A percentile compares a stretch with the other conserved stretches of the same genome.
Evolutionary conservation across 2,888 invertebrate species (phyloP).

Genomic region (Pammene fasciana): DNA sequence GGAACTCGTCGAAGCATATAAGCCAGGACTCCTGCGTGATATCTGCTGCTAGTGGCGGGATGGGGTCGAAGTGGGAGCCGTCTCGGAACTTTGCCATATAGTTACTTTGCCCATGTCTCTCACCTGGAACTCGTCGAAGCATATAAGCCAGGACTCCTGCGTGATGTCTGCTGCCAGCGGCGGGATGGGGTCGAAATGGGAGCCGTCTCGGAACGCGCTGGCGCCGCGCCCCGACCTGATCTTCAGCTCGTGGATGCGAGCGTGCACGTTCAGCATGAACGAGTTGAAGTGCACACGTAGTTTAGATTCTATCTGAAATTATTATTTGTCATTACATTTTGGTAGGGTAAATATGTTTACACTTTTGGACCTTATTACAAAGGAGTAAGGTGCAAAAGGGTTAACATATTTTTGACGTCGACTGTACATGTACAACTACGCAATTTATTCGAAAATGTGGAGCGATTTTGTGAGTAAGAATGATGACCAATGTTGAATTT

Average conservation of each 20-base stretch:
- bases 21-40: conserved; percentile 95
- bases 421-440: too few species aligned
- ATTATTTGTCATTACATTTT: background rate
- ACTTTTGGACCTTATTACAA: too few species aligned
- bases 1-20: conserved; percentile 99
- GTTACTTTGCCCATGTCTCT: conserved; percentile 27
- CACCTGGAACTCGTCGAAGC: conserved; percentile 99
- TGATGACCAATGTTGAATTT: too few species aligned
- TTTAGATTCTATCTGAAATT: conserved; percentile 86
- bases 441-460: too few species aligned
- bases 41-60: conserved; percentile 94
- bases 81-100: conserved; percentile 53
- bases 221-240: conserved; percentile 78
- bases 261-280: conserved; percentile 98
- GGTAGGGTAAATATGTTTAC: too few species aligned
- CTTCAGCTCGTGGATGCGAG: conserved; percentile 93
- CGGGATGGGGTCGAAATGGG: conserved; percentile 95
- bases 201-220: conserved; percentile 73
- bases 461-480: too few species aligned
- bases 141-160: conserved; percentile 94
- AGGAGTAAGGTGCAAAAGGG: too few species aligned
- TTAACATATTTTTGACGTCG: too few species aligned
- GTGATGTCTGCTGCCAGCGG: conserved; percentile 95
- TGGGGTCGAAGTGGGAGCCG: conserved; percentile 91
- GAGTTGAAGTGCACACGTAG: conserved; percentile 97